Percentiles rank a stretch among this genome's conserved stretches.
Conservation (phyloP, 2,888 invertebrate species). For the Rotaria macrura region DNA sequence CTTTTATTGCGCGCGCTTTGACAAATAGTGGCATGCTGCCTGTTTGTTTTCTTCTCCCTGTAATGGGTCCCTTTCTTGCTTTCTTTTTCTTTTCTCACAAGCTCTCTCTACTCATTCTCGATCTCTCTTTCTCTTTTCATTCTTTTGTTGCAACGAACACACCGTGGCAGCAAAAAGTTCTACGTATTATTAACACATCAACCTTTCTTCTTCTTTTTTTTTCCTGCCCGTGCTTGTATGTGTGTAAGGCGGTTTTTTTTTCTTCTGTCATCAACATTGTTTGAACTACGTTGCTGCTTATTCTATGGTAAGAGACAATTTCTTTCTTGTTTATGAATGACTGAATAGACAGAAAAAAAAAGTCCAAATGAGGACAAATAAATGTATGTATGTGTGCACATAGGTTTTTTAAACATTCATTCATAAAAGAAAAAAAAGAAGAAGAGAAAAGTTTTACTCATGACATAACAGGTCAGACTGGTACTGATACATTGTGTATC, state of each 20-base stretch:
- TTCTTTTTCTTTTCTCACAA: not conserved
- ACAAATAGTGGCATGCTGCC: conserved; percentile 15
- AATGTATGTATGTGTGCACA: not conserved
- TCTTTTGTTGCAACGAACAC: conserved; percentile 3
- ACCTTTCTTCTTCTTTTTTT: not conserved
- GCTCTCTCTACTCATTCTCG: not conserved
- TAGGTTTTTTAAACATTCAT: not conserved
- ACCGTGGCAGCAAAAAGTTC: not conserved
- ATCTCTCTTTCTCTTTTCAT: not conserved
- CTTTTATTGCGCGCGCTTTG: not conserved
- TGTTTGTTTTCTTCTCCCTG: not conserved
- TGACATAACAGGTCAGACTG: not conserved
- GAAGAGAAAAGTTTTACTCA: not conserved
- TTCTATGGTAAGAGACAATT: not conserved
- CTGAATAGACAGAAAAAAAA: not conserved
- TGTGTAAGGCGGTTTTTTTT: not conserved
- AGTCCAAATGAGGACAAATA: conserved; percentile 3
- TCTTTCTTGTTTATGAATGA: conserved; percentile 7
- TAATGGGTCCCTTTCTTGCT: not conserved
- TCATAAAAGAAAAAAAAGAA: not conserved
- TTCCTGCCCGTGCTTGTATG: not conserved
- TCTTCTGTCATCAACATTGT: conserved; percentile 14
- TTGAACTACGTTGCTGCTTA: conserved; percentile 7
- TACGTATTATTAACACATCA: conserved; percentile 12
- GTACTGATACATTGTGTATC: not conserved